phyloP scores from a whole-genome alignment of 2,113 vertebrate species.

The Penelope pileata region DNA sequence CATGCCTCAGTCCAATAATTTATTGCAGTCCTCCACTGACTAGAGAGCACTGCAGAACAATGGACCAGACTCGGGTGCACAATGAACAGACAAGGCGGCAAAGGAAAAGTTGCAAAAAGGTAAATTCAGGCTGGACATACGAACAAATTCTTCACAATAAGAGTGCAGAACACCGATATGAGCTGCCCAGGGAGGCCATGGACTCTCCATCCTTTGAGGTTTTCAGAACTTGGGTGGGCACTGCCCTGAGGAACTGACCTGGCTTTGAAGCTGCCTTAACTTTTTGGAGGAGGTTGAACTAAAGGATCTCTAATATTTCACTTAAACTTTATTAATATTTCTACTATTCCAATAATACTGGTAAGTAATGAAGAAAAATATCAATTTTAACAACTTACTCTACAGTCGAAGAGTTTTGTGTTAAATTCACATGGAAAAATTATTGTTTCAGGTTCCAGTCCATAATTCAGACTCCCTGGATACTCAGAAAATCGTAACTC shows the following conservation, averaged over 20 bases:
- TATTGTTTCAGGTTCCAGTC: not conserved
- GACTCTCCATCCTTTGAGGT: not conserved
- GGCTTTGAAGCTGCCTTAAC: not conserved
- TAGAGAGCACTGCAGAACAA: not conserved
- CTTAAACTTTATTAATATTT: not conserved
- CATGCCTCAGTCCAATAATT: not conserved
- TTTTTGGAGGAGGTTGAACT: not conserved
- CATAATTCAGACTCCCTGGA: not conserved
- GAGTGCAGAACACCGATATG: not conserved
- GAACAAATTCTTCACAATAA: not conserved
- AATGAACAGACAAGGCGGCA: not conserved
- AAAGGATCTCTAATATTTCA: not conserved
- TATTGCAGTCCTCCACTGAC: not conserved
- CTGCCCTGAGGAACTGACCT: not conserved
- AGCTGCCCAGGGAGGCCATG: not conserved
- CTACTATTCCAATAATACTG: not conserved
- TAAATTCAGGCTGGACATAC: not conserved
- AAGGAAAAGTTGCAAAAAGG: not conserved
- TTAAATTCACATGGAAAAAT: not conserved
- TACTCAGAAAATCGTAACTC: not conserved
- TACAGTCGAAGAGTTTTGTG: not conserved
- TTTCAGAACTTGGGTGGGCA: not conserved
- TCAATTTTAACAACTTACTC: not conserved
- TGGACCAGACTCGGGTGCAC: accelerated
- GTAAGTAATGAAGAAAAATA: not conserved